phyloP scores from a whole-genome alignment of 1,140 invertebrate species.

The Drusus annulatus region DNA sequence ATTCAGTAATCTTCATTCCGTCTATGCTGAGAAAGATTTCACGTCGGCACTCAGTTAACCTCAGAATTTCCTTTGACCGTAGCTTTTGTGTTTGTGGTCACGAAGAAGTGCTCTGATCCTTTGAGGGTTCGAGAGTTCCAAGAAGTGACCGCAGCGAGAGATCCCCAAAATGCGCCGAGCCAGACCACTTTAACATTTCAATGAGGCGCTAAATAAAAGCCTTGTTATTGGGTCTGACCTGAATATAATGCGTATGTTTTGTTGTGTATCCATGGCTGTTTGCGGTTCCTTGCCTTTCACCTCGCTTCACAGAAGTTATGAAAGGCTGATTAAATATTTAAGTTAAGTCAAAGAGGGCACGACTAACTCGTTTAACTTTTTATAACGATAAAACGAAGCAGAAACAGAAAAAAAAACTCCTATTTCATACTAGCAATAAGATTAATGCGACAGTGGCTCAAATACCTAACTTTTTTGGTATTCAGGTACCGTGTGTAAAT shows the following conservation, averaged over 20 bases:
- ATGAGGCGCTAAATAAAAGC: constrained; percentile 33
- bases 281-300: neutral
- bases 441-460: too few relatives aligned
- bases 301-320: neutral
- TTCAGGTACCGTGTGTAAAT: too few relatives aligned
- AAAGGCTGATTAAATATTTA: too few relatives aligned
- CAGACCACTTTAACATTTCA: constrained; percentile 21
- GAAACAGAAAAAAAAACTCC: neutral
- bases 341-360: too few relatives aligned
- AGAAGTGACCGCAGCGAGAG: constrained; percentile 16
- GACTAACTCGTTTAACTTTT: too few relatives aligned
- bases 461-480: too few relatives aligned
- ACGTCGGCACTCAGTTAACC: neutral
- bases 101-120: neutral
- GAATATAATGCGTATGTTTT: neutral
- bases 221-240: neutral
- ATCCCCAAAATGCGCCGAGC: neutral
- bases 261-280: neutral
- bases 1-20: too few relatives aligned
- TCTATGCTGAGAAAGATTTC: too few relatives aligned
- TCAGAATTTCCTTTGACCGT: neutral
- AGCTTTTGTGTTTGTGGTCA: neutral
- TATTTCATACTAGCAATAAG: too few relatives aligned
- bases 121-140: neutral
- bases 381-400: too few relatives aligned